Conservation (phyloP, 2,888 invertebrate genomes). For the Andrena praecox region DNA sequence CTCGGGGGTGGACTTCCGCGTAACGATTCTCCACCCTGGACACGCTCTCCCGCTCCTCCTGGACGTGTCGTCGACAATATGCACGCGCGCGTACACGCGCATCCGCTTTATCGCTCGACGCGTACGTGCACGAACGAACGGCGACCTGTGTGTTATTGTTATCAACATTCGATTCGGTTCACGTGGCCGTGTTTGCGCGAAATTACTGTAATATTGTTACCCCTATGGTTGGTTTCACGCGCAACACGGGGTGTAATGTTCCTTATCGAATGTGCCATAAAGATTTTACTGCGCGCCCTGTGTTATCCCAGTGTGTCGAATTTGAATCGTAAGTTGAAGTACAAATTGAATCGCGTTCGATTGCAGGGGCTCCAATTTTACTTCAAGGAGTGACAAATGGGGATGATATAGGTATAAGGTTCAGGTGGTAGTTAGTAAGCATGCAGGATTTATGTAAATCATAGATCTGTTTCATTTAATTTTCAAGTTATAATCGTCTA, state of each 20-base stretch:
- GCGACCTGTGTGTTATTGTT: conserved; percentile 27
- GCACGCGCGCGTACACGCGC: conserved; percentile 7
- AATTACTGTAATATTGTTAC: conserved; percentile 9
- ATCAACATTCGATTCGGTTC: conserved; percentile 20
- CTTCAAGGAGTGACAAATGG: neutral
- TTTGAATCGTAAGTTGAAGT: neutral
- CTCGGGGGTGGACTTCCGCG: conserved; percentile 64
- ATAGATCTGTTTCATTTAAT: too few species aligned
- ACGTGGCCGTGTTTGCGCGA: conserved; percentile 10
- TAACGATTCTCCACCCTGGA: conserved; percentile 64
- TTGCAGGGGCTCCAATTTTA: neutral
- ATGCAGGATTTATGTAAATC: too few species aligned
- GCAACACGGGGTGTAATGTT: neutral
- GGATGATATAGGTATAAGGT: too few species aligned
- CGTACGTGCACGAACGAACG: conserved; percentile 13
- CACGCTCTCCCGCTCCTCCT: conserved; percentile 46
- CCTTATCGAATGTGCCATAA: neutral
- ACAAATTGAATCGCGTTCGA: neutral
- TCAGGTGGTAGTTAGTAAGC: too few species aligned
- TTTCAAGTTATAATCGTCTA: too few species aligned
- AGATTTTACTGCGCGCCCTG: neutral
- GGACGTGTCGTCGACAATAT: conserved; percentile 42
- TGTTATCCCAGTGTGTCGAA: neutral
- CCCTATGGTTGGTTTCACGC: neutral
- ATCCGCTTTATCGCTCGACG: conserved; percentile 17